A percentile compares a stretch with the other conserved stretches of the same genome.
Conservation (phyloP, 2,888 invertebrate species). For the Noctua janthe region DNA sequence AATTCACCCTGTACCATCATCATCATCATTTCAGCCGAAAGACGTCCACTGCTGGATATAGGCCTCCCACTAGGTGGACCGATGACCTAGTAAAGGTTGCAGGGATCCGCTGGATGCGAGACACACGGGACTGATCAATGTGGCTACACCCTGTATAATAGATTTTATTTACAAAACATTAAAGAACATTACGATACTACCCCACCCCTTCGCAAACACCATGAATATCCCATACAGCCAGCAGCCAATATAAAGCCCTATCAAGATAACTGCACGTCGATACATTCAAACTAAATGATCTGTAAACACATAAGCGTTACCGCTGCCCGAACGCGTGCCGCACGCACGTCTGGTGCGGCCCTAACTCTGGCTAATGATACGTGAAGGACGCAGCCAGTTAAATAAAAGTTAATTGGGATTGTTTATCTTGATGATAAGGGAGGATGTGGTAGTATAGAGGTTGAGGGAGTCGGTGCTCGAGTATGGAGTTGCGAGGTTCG, state of each 20-base stretch:
- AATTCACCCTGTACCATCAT: background rate
- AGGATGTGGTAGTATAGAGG: background rate
- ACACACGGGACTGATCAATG: too few species aligned
- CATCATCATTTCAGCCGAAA: too few species aligned
- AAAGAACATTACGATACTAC: background rate
- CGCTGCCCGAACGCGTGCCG: constrained; percentile 43
- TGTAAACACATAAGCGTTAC: constrained; percentile 48
- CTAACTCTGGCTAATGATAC: constrained; percentile 47
- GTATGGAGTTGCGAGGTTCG: background rate
- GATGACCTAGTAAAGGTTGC: too few species aligned
- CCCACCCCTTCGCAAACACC: background rate
- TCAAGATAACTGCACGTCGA: constrained; percentile 54
- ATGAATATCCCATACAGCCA: constrained; percentile 26
- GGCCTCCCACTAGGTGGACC: too few species aligned
- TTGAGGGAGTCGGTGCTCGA: background rate
- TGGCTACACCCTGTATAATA: background rate
- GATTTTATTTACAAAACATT: background rate
- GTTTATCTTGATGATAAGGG: constrained; percentile 42
- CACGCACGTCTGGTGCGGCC: constrained; percentile 49
- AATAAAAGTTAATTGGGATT: constrained; percentile 61
- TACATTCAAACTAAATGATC: constrained; percentile 58
- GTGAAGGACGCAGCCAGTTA: constrained; percentile 49
- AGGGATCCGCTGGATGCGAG: too few species aligned
- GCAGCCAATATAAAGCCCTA: constrained; percentile 30
- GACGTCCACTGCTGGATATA: too few species aligned